Base-by-base conservation (phyloP, 2,888 invertebrate genomes). In the Colletes collaris region DNA sequence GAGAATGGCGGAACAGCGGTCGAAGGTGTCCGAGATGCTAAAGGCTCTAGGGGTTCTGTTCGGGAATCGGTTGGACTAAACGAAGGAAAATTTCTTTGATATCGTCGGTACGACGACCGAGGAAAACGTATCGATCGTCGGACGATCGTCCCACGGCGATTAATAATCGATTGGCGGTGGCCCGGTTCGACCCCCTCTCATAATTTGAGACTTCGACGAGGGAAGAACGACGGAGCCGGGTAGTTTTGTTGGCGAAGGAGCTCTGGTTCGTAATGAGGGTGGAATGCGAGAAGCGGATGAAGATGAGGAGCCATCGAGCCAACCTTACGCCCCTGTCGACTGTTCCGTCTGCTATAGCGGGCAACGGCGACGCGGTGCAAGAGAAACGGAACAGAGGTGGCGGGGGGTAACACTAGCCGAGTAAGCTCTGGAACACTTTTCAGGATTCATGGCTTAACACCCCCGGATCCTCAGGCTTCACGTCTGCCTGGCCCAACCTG, bases 381-480 rank as follows among this genome's bases (percentile, higher is more conserved):
- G 60, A 56, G 63, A 76, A 69, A 73, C 80, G 84, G 82, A 46
- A 76, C 68, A 69, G 74, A 35, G 68, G 44, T 56, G 66, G 76
- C 70, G 64, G 79, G 76, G 87, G 89, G 93, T 93, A 93, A 93
- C 90, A 91, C 89, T 92, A 93, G 92, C 90, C 91, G 91, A 90
- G 90, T 93, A 93, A 93, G 93, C 93, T 90, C 86, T 87, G 83
- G 10, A 83, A 87, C 90, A 92, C 90, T 93, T 92, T 87, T 80
- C 64, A 88, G 93, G 91, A 89, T 93, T 93, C 93, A 86, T 62
- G 87, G 92, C 91, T 92, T 92, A 92, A 86, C 90, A 87, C 89
- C 89, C 89, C 88, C 81, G 87, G 87, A 84, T 89, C 88, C 84
- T 89, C 90, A 79, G 91, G 91, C 90, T 92, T 91, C 87, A 84